phyloP scores from a whole-genome alignment of 1,140 invertebrate genomes.

The Leucophenga varia region DNA sequence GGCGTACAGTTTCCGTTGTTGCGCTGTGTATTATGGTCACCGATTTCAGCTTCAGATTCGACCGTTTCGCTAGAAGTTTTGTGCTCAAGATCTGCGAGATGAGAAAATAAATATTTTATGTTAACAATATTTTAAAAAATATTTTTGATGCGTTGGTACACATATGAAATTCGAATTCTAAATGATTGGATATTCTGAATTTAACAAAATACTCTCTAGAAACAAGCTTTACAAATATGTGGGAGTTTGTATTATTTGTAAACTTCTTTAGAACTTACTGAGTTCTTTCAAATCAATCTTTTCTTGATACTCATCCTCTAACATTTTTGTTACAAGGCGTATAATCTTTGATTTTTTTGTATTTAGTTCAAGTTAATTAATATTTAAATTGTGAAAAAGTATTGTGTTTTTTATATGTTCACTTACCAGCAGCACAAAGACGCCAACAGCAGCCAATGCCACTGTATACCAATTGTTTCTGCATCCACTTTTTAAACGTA shows the following conservation, averaged over 20 bases:
- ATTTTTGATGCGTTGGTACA: no score
- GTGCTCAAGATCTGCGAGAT: conserved; percentile 71
- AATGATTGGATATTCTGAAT: no score
- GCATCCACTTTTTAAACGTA: conserved; percentile 81
- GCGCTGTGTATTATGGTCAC: conserved; percentile 84
- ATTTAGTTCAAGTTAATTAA: conserved; percentile 14
- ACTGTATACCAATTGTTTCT: conserved; percentile 85
- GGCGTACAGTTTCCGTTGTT: conserved; percentile 78
- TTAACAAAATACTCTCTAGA: no score
- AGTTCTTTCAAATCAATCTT: conserved; percentile 30
- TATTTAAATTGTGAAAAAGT: not conserved
- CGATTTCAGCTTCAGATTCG: conserved; percentile 76
- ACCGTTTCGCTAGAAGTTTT: conserved; percentile 73
- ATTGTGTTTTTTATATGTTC: not conserved
- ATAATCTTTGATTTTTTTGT: conserved; percentile 44
- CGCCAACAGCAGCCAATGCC: conserved; percentile 70
- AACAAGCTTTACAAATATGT: not conserved
- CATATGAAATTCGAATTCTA: no score
- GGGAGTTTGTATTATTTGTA: not conserved
- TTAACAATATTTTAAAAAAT: no score
- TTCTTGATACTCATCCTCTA: conserved; percentile 49
- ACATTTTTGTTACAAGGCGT: conserved; percentile 39
- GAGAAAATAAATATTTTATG: conserved; percentile 18
- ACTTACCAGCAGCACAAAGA: conserved; percentile 77
- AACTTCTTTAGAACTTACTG: conserved; percentile 6